A percentile compares a stretch with the other conserved stretches of the same genome.
Conservation (phyloP, 2,113 vertebrate genomes). For the Hippocampus zosterae region DNA sequence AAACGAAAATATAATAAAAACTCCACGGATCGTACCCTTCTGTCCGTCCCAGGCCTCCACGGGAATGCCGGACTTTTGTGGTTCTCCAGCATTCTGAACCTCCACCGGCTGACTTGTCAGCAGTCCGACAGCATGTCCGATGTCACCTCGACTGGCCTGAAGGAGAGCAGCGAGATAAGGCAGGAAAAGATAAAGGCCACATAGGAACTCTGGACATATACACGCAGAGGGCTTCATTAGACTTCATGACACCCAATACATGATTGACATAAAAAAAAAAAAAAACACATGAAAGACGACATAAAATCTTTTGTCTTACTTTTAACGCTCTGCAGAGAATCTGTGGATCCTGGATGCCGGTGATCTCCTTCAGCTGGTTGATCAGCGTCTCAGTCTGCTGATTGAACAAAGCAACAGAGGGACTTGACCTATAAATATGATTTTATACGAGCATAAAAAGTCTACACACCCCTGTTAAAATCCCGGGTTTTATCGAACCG, state of each 20-base stretch:
- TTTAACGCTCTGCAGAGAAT: slow-evolving; percentile 83
- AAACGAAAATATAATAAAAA: no score
- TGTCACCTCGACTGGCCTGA: slow-evolving; percentile 87
- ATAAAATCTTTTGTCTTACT: slow-evolving; percentile 61
- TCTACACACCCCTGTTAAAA: no score
- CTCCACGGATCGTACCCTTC: slow-evolving; percentile 53
- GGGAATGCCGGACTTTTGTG: slow-evolving; percentile 50
- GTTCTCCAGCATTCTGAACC: slow-evolving; percentile 60
- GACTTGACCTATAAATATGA: background rate
- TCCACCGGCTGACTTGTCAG: slow-evolving; percentile 73
- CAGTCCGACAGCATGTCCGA: slow-evolving; percentile 84
- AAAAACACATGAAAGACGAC: background rate
- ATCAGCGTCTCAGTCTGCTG: slow-evolving; percentile 82
- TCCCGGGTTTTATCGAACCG: background rate
- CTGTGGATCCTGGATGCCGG: slow-evolving; percentile 84
- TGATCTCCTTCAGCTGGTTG: slow-evolving; percentile 91
- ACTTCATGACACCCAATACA: background rate
- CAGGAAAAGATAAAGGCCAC: background rate
- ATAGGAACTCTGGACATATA: background rate
- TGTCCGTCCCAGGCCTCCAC: slow-evolving; percentile 49
- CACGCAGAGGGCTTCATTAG: background rate
- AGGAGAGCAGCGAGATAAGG: background rate
- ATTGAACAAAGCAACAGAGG: slow-evolving; percentile 16
- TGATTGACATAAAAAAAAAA: background rate
- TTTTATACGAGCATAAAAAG: no score